A percentile compares a stretch with the other conserved stretches of the same genome.
Conservation (phyloP, 2,113 vertebrate genomes). For the Xiphophorus hellerii region DNA sequence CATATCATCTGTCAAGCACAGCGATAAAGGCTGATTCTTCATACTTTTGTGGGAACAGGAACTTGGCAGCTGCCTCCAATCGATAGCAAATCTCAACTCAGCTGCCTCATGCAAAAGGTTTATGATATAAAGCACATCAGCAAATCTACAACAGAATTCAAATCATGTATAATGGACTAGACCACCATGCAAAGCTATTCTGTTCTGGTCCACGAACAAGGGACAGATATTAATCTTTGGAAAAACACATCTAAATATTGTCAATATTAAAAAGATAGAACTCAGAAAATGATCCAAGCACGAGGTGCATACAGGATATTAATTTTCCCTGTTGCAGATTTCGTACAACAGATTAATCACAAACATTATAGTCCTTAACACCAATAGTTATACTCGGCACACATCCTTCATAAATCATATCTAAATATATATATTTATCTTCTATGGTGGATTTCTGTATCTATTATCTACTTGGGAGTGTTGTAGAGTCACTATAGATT, state of each 20-base stretch:
- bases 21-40: not conserved
- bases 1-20: not conserved
- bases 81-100: not conserved
- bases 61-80: not conserved
- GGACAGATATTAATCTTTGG: not conserved
- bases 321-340: not conserved
- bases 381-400: not conserved
- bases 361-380: not conserved
- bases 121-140: not conserved
- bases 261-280: not conserved
- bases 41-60: not conserved
- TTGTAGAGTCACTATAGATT: not conserved
- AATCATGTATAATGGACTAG: not conserved
- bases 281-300: not conserved
- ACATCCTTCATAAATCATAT: not conserved
- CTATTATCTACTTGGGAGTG: not conserved
- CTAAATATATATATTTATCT: not conserved
- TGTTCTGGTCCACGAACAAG: not conserved
- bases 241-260: not conserved
- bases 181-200: not conserved
- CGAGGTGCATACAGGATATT: not conserved
- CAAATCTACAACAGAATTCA: not conserved
- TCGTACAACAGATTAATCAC: not conserved
- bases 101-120: not conserved
- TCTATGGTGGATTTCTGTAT: not conserved